Evolutionary conservation across 2,113 vertebrate species (phyloP), one percentile per base, ranked within the genome.

Genomic region (Tychaedon coryphoeus): DNA sequence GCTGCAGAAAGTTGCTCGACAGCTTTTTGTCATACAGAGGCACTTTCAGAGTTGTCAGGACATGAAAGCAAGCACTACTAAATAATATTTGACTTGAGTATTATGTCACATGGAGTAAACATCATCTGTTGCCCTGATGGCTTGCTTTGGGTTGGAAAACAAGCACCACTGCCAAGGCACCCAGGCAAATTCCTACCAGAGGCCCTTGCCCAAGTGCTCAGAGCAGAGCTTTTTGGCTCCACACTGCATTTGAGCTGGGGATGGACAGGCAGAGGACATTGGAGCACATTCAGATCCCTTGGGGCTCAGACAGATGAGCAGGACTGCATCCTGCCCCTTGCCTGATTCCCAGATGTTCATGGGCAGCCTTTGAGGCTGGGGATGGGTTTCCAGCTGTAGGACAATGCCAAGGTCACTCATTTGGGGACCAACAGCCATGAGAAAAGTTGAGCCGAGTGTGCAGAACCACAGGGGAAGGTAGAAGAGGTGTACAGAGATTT

Each of bases 91-190:
- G 92, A 97, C 94, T 97, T 93, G 80, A 97, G 82, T 86, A 93
- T 96, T 96, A 95, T 97, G 97, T 97, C 97, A 98, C 95, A 96
- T 96, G 97, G 94, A 97, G 95, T 97, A 97, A 98, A 96, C 95
- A 97, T 97, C 97, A 98, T 98, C 97, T 98, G 97, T 88, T 90
- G 91, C 83, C 96, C 98, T 97, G 96, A 98, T 98, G 97, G 96
- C 78, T 98, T 88, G 48, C 90, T 96, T 57, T 0, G 72, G 75
- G 75, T 84, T 97, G 93, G 88, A 97, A 96, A 94, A 90, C 93
- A 95, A 91, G 72, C 9, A 13, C 62, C 16, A 23, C 91, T 94
- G 95, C 93, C 95, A 95, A 95, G 57, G 93, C 93, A 96, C 86
- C 92, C 96, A 95, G 84, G 93, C 67, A 92, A 84, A 85, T 96